Evolutionary conservation across 2,113 vertebrate genomes (phyloP).

Genomic region (Oryzias celebensis): DNA sequence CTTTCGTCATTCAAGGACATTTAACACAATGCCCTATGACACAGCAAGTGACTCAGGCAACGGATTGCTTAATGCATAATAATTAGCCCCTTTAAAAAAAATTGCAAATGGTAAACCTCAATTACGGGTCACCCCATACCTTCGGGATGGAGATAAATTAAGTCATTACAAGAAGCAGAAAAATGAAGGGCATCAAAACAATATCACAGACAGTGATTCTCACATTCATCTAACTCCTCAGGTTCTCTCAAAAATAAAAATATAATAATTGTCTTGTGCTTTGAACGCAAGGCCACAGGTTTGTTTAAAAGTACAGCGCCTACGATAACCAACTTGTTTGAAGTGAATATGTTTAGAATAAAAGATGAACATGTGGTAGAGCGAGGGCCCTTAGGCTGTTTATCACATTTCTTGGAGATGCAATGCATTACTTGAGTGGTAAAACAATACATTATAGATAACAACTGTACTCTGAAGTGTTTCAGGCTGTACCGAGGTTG

Average conservation of each 20-base stretch:
- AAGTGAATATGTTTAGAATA: slow-evolving; percentile 49
- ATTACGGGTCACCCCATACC: slow-evolving; percentile 59
- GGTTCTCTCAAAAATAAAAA: slow-evolving; percentile 11
- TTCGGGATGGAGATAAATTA: slow-evolving; percentile 26
- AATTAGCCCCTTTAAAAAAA: slow-evolving; percentile 32
- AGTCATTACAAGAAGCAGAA: slow-evolving; percentile 1
- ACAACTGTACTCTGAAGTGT: slow-evolving; percentile 39
- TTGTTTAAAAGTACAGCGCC: no score
- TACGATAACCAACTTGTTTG: no score
- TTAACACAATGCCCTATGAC: slow-evolving; percentile 59
- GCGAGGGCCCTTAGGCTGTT: slow-evolving; percentile 34
- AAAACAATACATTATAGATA: slow-evolving; percentile 59
- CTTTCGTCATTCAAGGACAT: slow-evolving; percentile 65
- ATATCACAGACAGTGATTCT: slow-evolving; percentile 3
- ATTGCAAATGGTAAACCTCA: slow-evolving; percentile 32
- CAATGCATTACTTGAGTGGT: slow-evolving; percentile 29
- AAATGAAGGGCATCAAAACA: background rate
- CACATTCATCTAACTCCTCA: background rate
- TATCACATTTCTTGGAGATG: slow-evolving; percentile 43
- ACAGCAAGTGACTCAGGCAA: slow-evolving; percentile 54
- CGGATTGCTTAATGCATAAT: slow-evolving; percentile 54
- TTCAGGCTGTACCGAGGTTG: slow-evolving; percentile 39
- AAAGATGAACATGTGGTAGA: slow-evolving; percentile 49
- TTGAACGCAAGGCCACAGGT: slow-evolving; percentile 6
- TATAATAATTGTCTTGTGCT: slow-evolving; percentile 1